These are phyloP conservation scores for Aurelia sp. DNA, from an alignment of 30 jellyfish, hydroid and myxozoan genomes.

Conservation along the genomic window DNA sequence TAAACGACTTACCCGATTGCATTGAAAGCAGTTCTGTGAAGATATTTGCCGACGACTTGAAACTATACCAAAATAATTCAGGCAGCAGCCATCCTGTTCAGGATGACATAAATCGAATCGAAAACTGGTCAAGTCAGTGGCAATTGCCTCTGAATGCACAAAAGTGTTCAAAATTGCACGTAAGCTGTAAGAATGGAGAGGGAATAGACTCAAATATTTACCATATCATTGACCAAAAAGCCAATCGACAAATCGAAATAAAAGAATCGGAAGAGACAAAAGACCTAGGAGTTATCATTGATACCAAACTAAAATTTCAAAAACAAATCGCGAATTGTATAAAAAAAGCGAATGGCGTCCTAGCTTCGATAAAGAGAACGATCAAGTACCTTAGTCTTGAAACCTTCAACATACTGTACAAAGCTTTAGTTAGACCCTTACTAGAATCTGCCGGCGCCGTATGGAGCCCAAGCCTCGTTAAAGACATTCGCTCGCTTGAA, in stretches of 20 bases:
- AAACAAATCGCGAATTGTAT: conserved; percentile 1
- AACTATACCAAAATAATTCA: too few species aligned
- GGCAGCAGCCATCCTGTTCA: too few species aligned
- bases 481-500: background rate
- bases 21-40: too few species aligned
- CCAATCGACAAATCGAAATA: background rate
- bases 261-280: conserved; percentile 3
- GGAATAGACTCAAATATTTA: background rate
- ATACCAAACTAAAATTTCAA: conserved; percentile 21
- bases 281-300: background rate
- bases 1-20: too few species aligned
- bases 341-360: background rate
- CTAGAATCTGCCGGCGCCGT: conserved; percentile 6
- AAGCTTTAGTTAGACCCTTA: too few species aligned
- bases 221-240: background rate
- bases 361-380: too few species aligned
- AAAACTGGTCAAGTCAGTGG: conserved; percentile 4
- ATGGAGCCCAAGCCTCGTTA: conserved; percentile 9
- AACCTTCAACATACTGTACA: too few species aligned
- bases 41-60: too few species aligned
- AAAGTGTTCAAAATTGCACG: background rate
- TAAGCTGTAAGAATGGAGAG: conserved; percentile 2
- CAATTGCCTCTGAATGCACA: conserved; percentile 1
- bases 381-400: too few species aligned
- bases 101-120: background rate